These are phyloP conservation scores for Cottoperca gobio DNA, from an alignment of 2,797 vertebrate genomes.

Conservation along the genomic window DNA sequence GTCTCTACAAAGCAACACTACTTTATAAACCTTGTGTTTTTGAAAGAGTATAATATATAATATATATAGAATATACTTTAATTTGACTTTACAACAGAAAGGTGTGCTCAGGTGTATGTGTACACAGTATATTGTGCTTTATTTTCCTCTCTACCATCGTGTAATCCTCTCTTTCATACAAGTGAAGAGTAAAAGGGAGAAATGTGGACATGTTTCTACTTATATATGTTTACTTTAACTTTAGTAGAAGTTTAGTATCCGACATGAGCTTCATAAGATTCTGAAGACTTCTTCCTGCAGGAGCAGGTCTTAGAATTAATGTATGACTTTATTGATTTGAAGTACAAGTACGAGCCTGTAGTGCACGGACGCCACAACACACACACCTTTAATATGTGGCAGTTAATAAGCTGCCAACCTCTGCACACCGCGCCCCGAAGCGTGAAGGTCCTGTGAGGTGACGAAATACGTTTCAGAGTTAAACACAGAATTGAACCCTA, in stretches of 20 bases:
- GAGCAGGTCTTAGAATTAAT: constrained; percentile 66
- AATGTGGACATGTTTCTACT: not conserved
- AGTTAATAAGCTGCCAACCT: not conserved
- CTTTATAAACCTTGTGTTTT: too few relatives aligned
- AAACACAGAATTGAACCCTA: too few relatives aligned
- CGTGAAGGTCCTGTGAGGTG: not conserved
- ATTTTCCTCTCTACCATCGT: too few relatives aligned
- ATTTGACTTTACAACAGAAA: too few relatives aligned
- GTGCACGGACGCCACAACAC: constrained; percentile 15
- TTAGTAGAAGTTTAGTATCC: not conserved
- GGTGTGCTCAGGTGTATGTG: too few relatives aligned
- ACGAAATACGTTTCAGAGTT: too few relatives aligned
- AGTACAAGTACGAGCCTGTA: constrained; percentile 41
- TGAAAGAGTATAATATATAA: too few relatives aligned
- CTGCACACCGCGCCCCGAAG: not conserved
- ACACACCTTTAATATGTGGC: not conserved
- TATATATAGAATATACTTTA: too few relatives aligned
- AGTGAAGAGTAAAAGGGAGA: too few relatives aligned
- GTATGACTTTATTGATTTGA: constrained; percentile 45
- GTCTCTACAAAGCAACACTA: too few relatives aligned
- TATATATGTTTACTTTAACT: not conserved
- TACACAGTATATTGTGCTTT: too few relatives aligned
- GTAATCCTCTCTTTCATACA: too few relatives aligned
- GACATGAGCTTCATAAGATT: not conserved
- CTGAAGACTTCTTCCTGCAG: not conserved